Evolutionary conservation across 2,888 invertebrate genomes (phyloP).

Genomic region (Drosophila picticornis): DNA sequence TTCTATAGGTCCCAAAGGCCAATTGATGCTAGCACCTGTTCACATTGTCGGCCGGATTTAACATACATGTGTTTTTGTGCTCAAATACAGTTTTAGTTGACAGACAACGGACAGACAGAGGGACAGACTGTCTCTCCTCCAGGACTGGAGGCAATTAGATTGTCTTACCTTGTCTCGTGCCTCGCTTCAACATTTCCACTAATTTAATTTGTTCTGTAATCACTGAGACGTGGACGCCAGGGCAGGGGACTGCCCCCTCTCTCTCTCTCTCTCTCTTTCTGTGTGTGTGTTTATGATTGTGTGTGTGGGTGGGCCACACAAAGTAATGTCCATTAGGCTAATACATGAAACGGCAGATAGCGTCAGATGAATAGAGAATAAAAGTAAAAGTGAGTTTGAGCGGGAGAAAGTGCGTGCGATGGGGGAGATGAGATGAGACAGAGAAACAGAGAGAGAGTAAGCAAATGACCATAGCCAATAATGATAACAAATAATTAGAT

Average conservation of each 20-base stretch:
- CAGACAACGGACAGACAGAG: neutral
- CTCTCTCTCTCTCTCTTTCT: neutral
- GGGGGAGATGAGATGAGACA: neutral
- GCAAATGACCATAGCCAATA: conserved; percentile 70
- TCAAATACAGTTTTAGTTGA: conserved; percentile 13
- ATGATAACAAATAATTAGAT: conserved; percentile 81
- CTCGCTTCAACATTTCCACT: conserved; percentile 67
- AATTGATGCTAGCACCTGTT: conserved; percentile 70
- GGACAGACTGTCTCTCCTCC: conserved; percentile 5
- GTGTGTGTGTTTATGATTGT: neutral
- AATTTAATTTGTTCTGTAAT: conserved; percentile 76
- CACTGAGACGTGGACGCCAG: conserved; percentile 50
- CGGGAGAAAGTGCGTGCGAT: conserved; percentile 3
- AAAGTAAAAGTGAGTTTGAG: neutral
- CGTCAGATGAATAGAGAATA: conserved; percentile 11
- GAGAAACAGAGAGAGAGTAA: conserved; percentile 1
- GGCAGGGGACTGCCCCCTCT: neutral
- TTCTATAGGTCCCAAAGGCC: conserved; percentile 59
- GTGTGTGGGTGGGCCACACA: neutral
- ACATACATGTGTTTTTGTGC: conserved; percentile 38
- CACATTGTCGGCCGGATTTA: conserved; percentile 45
- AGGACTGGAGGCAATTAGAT: conserved; percentile 64
- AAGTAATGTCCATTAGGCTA: conserved; percentile 63
- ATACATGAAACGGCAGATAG: conserved; percentile 38
- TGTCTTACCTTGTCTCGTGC: conserved; percentile 55